Conservation (phyloP, 2,797 vertebrate genomes). For the Sebastes alutus region DNA sequence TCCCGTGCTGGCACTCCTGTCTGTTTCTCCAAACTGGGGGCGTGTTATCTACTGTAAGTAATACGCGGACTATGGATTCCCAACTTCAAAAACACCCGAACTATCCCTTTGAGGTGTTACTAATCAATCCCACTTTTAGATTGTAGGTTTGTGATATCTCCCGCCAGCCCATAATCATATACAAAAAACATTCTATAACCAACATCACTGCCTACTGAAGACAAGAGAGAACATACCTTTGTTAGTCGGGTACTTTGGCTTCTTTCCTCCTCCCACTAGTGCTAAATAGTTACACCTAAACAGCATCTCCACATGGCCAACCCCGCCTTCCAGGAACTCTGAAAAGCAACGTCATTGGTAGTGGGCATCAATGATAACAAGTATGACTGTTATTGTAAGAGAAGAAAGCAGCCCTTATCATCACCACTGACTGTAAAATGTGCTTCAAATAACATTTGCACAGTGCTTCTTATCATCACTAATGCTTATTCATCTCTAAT, state of each 20-base stretch:
- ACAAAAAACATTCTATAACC: background rate
- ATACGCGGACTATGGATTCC: too few relatives aligned
- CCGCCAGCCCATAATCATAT: background rate
- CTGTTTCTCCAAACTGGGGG: too few relatives aligned
- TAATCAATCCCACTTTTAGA: background rate
- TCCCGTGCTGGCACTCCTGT: too few relatives aligned
- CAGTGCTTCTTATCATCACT: background rate
- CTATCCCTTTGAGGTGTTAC: too few relatives aligned
- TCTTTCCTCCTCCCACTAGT: conserved; percentile 97
- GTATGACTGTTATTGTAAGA: background rate
- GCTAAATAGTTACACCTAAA: conserved; percentile 99
- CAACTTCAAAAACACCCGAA: too few relatives aligned
- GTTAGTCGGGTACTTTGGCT: conserved; percentile 98
- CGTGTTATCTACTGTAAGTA: too few relatives aligned
- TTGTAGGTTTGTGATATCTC: background rate
- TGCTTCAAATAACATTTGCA: background rate
- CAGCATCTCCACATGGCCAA: conserved; percentile 97
- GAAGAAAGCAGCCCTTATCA: background rate
- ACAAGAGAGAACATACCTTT: conserved; percentile 86
- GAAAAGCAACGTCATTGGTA: conserved; percentile 49
- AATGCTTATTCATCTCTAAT: conserved; percentile 7
- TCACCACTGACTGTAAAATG: background rate
- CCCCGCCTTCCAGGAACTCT: conserved; percentile 97
- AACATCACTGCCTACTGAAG: background rate
- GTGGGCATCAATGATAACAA: background rate